These are phyloP conservation scores for Malacosoma neustria DNA, from an alignment of 2,888 invertebrate species.

Conservation along the genomic window DNA sequence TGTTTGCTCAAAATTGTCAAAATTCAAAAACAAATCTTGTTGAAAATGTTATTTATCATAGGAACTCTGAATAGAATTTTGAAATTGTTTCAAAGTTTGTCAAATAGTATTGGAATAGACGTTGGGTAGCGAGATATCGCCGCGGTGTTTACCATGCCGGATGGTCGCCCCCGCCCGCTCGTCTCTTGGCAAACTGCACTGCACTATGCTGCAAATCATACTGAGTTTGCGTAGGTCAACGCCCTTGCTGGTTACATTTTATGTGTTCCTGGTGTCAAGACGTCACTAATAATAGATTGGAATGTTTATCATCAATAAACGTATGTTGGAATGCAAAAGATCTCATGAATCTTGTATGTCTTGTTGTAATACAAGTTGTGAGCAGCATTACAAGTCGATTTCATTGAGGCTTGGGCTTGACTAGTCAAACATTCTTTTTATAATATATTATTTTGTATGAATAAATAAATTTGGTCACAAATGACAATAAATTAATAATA, in stretches of 20 bases:
- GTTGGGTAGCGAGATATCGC: constrained; percentile 49
- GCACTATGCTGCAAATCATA: constrained; percentile 67
- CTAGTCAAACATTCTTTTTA: constrained; percentile 30
- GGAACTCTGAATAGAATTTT: too few species aligned
- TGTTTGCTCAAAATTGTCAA: too few species aligned
- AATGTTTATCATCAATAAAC: constrained; percentile 58
- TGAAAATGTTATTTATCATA: too few species aligned
- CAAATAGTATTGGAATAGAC: constrained; percentile 33
- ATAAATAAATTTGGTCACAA: too few species aligned
- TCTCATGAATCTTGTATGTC: constrained; percentile 39
- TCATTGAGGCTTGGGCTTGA: constrained; percentile 7
- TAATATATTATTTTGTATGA: too few species aligned
- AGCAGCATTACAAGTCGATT: background rate
- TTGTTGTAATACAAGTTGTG: constrained; percentile 12
- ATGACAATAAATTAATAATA: too few species aligned
- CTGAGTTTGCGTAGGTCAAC: constrained; percentile 66
- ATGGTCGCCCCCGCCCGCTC: constrained; percentile 50
- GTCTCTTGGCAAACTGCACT: constrained; percentile 69
- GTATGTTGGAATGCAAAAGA: constrained; percentile 49
- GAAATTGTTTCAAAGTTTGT: too few species aligned
- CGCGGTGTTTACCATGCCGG: constrained; percentile 48
- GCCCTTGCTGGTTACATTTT: constrained; percentile 59
- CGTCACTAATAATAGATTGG: constrained; percentile 70
- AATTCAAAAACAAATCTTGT: too few species aligned
- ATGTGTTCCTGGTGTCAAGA: constrained; percentile 72